A percentile compares a stretch with the other conserved stretches of the same genome.
phyloP scores from a whole-genome alignment of 2,113 vertebrate genomes.

The Rhinolophus sinicus region DNA sequence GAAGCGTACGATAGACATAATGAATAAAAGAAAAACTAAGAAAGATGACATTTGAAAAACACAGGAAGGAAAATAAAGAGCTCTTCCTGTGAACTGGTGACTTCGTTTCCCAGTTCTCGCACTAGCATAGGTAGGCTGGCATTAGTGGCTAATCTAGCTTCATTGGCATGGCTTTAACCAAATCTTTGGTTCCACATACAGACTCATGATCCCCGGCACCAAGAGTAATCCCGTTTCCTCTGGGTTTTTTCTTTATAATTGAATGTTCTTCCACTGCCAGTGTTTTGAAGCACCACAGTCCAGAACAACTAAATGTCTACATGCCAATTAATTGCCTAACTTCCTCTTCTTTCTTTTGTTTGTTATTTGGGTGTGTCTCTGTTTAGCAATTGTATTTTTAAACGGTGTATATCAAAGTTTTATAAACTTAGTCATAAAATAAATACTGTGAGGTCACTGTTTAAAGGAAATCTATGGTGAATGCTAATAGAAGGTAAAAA shows the following conservation, averaged over 20 bases:
- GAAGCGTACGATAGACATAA: neutral
- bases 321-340: neutral
- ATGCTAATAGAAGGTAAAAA: neutral
- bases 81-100: accelerated
- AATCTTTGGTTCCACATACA: neutral
- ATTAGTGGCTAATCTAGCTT: neutral
- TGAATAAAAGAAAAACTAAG: neutral
- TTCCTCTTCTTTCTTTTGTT: conserved; percentile 37
- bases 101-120: neutral
- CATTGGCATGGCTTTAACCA: neutral
- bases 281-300: neutral
- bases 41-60: neutral
- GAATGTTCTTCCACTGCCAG: neutral
- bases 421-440: neutral
- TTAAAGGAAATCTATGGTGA: conserved; percentile 22
- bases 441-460: neutral
- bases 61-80: neutral
- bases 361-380: conserved; percentile 7
- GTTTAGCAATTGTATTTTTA: conserved; percentile 1
- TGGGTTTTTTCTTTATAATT: neutral
- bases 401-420: neutral
- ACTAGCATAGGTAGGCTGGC: neutral
- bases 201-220: neutral
- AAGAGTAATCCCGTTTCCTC: neutral
- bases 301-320: neutral